phyloP scores from a whole-genome alignment of 2,888 invertebrate genomes.

The Chrysolina oricalcia region DNA sequence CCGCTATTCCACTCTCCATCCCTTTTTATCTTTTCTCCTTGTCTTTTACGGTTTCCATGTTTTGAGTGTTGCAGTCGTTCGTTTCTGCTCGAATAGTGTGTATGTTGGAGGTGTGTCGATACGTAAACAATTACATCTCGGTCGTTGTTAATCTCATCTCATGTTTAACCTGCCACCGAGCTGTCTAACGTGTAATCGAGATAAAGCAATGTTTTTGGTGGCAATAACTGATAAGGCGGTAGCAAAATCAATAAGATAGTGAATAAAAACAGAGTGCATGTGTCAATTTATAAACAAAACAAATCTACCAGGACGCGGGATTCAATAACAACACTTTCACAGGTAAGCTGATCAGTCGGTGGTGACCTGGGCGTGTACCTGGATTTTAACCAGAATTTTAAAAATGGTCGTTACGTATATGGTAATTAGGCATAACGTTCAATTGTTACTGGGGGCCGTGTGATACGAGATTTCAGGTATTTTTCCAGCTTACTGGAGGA shows the following conservation, averaged over 20 bases:
- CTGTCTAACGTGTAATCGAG: slow-evolving; percentile 26
- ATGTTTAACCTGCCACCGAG: slow-evolving; percentile 40
- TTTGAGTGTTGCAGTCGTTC: slow-evolving; percentile 21
- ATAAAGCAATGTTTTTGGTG: slow-evolving; percentile 43
- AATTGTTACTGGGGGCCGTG: neutral
- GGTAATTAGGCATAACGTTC: neutral
- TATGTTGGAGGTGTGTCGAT: slow-evolving; percentile 36
- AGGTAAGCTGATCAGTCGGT: slow-evolving; percentile 45
- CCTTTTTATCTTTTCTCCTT: neutral
- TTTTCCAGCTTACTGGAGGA: neutral
- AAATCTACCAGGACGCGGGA: slow-evolving; percentile 40
- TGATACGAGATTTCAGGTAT: neutral
- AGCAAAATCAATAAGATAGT: slow-evolving; percentile 42
- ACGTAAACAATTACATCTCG: slow-evolving; percentile 21
- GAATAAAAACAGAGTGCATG: slow-evolving; percentile 35
- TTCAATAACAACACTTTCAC: slow-evolving; percentile 49
- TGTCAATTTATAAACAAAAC: slow-evolving; percentile 40
- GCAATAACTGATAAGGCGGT: slow-evolving; percentile 40
- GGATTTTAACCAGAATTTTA: slow-evolving; percentile 5
- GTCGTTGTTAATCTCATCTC: slow-evolving; percentile 25
- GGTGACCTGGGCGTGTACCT: slow-evolving; percentile 46
- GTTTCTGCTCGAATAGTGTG: neutral
- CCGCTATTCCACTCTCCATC: neutral
- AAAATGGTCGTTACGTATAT: slow-evolving; percentile 1
- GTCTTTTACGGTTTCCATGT: slow-evolving; percentile 5